These are phyloP conservation scores for Prionailurus bengalensis DNA, from an alignment of 2,113 vertebrate species.

Conservation along the genomic window DNA sequence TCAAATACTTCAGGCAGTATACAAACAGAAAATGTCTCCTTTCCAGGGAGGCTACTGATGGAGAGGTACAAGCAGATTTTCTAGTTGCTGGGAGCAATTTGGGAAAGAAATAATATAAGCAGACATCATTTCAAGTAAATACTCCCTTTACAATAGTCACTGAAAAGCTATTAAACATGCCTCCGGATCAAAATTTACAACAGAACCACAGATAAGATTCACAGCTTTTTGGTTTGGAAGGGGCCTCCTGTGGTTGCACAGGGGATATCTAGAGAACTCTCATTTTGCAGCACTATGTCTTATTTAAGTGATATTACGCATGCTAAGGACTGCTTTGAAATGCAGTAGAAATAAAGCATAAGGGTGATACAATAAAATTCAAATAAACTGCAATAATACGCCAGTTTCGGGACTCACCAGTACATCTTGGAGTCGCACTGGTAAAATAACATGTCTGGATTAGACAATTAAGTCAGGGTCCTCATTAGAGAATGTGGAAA, in stretches of 20 bases:
- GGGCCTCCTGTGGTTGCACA: constrained; percentile 29
- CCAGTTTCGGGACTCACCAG: constrained; percentile 10
- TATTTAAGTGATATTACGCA: constrained; percentile 63
- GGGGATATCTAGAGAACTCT: constrained; percentile 22
- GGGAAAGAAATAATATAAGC: constrained; percentile 65
- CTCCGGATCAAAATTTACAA: constrained; percentile 75
- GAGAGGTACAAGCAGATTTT: constrained; percentile 62
- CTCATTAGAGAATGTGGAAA: constrained; percentile 48
- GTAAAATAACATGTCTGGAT: constrained; percentile 65
- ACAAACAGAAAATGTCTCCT: constrained; percentile 58
- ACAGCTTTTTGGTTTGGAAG: constrained; percentile 24
- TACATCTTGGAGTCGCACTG: constrained; percentile 58
- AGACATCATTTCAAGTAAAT: constrained; percentile 67
- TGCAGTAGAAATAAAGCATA: constrained; percentile 68
- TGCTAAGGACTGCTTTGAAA: constrained; percentile 57
- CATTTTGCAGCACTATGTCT: neutral
- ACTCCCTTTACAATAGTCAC: constrained; percentile 70
- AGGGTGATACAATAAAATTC: constrained; percentile 69
- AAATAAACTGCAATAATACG: constrained; percentile 66
- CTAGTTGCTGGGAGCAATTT: constrained; percentile 59
- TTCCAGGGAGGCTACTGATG: constrained; percentile 66
- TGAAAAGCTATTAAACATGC: constrained; percentile 74
- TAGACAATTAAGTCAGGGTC: constrained; percentile 60
- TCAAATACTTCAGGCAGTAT: constrained; percentile 40
- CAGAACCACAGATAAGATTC: constrained; percentile 59